Percentiles rank a stretch among this genome's conserved stretches.
These are phyloP conservation scores for Gadopsis bispinosus DNA, from an alignment of 2,797 vertebrate genomes.

Conservation along the genomic window DNA sequence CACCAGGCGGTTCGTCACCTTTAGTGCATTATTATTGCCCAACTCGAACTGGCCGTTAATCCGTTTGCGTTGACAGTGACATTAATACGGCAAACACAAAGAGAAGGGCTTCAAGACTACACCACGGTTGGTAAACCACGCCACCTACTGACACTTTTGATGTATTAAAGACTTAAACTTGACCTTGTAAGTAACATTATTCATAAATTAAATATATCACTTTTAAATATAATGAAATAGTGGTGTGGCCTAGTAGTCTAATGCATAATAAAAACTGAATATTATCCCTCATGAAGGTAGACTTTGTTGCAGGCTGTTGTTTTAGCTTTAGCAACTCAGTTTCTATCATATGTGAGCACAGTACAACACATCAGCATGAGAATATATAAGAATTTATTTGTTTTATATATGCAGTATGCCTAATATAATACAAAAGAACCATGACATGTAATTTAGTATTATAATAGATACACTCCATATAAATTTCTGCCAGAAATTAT, in stretches of 20 bases:
- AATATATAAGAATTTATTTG: neutral
- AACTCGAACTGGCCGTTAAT: neutral
- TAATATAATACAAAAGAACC: neutral
- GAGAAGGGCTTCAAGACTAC: neutral
- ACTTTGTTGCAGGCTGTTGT: neutral
- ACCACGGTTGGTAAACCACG: conserved; percentile 40
- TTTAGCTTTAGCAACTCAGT: neutral
- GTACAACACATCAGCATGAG: neutral
- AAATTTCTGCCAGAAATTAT: neutral
- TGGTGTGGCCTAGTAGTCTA: no score
- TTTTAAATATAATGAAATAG: no score
- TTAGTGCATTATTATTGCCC: neutral
- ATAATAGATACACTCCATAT: neutral
- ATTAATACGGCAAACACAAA: neutral
- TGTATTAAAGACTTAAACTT: neutral
- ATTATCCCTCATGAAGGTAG: neutral
- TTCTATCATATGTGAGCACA: neutral
- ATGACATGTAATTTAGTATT: neutral
- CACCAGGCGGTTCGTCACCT: neutral
- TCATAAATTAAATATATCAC: no score
- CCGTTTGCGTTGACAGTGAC: neutral
- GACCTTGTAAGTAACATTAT: neutral
- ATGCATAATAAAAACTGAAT: neutral
- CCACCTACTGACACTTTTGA: conserved; percentile 57
- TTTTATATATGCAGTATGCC: neutral